phyloP scores from a whole-genome alignment of 2,888 invertebrate genomes.

The Drosophila rubida region DNA sequence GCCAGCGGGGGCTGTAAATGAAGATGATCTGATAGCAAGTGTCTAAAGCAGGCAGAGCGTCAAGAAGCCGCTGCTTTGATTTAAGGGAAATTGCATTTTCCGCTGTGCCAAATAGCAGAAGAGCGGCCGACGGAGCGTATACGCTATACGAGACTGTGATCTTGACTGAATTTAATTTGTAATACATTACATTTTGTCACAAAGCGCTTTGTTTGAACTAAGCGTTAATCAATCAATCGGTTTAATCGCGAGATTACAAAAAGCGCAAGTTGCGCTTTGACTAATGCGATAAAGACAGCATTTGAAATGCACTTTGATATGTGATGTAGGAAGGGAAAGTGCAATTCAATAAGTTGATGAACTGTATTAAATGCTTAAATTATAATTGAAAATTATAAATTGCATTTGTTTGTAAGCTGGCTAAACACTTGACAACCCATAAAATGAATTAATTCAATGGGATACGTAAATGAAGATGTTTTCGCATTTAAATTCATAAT shows the following conservation, averaged over 20 bases:
- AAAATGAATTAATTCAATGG: too few species aligned
- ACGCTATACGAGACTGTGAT: too few species aligned
- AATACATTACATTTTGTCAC: background rate
- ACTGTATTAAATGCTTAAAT: too few species aligned
- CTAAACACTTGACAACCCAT: too few species aligned
- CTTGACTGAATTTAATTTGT: background rate
- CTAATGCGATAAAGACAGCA: slow-evolving; percentile 2
- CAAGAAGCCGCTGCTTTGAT: background rate
- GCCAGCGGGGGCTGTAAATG: slow-evolving; percentile 4
- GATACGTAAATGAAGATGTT: too few species aligned
- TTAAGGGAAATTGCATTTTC: background rate
- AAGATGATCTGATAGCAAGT: slow-evolving; percentile 5
- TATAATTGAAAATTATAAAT: too few species aligned
- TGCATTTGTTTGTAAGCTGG: too few species aligned
- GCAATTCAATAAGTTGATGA: background rate
- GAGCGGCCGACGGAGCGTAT: background rate
- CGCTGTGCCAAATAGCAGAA: background rate
- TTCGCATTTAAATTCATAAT: too few species aligned
- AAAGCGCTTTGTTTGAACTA: too few species aligned
- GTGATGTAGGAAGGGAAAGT: too few species aligned
- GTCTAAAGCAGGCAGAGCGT: background rate
- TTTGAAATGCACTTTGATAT: background rate
- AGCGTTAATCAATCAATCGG: slow-evolving; percentile 6
- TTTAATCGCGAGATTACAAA: background rate
- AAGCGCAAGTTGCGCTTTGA: background rate